These are phyloP conservation scores for Zaprionus bogoriensis DNA, from an alignment of 2,888 invertebrate genomes.

Conservation along the genomic window DNA sequence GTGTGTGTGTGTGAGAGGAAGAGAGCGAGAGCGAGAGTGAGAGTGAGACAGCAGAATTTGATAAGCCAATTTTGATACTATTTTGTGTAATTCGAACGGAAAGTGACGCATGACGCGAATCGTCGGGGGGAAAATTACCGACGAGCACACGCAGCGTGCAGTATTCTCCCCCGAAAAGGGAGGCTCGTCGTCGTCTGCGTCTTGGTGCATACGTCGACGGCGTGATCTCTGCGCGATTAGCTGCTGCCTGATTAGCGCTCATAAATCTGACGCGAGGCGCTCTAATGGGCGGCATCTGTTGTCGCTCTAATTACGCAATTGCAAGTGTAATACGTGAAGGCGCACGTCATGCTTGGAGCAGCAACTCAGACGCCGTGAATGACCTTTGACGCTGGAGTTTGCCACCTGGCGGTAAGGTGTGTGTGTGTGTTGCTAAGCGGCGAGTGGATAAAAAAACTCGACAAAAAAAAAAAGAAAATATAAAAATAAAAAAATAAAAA, in stretches of 20 bases:
- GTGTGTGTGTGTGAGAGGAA: background rate
- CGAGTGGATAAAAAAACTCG: too few relatives aligned
- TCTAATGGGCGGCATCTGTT: conserved; percentile 4
- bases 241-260: background rate
- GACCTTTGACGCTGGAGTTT: too few relatives aligned
- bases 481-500: too few relatives aligned
- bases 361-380: background rate
- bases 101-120: conserved; percentile 7
- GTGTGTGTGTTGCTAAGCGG: conserved; percentile 38
- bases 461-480: too few relatives aligned
- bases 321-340: background rate
- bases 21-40: too few relatives aligned
- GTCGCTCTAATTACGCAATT: conserved; percentile 11
- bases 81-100: background rate
- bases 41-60: too few relatives aligned
- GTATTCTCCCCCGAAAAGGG: conserved; percentile 10
- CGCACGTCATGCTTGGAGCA: too few relatives aligned
- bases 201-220: background rate
- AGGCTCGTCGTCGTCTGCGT: conserved; percentile 22
- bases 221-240: conserved; percentile 14
- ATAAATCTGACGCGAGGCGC: conserved; percentile 1
- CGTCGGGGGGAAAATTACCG: conserved; percentile 14
- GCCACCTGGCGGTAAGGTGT: background rate
- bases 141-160: background rate
- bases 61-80: conserved; percentile 25